A percentile compares a stretch with the other conserved stretches of the same genome.
phyloP scores from a whole-genome alignment of 2,888 invertebrate species.

The Stenurella melanura region DNA sequence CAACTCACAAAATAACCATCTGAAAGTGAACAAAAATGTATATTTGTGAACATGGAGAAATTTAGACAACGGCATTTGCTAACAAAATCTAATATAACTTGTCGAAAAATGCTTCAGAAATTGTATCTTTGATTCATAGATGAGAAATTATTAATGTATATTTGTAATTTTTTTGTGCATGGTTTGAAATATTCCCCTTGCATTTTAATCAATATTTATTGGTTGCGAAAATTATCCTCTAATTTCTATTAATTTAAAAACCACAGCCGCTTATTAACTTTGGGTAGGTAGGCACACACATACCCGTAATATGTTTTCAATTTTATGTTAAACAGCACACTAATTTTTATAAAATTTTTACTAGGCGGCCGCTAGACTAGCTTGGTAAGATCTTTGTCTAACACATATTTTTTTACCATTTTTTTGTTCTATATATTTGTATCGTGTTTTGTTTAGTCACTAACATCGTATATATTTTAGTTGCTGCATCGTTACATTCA shows the following conservation, averaged over 20 bases:
- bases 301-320: constrained; percentile 31
- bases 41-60: no score
- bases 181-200: background rate
- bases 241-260: background rate
- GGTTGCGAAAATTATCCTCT: constrained; percentile 31
- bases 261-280: constrained; percentile 28
- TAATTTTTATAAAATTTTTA: constrained; percentile 70
- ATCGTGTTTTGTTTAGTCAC: constrained; percentile 22
- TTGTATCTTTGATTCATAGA: background rate
- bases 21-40: no score
- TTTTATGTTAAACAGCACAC: constrained; percentile 60
- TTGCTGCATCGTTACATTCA: constrained; percentile 28
- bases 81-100: background rate
- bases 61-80: background rate
- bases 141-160: background rate
- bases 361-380: constrained; percentile 73
- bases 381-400: constrained; percentile 73
- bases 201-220: background rate
- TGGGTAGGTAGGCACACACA: constrained; percentile 38
- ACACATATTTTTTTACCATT: constrained; percentile 54
- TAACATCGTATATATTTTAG: constrained; percentile 27
- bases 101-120: no score
- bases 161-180: background rate
- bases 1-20: no score
- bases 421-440: constrained; percentile 11